Evolutionary conservation across 1,140 invertebrate species (phyloP).

Genomic region (Ericerus pela): DNA sequence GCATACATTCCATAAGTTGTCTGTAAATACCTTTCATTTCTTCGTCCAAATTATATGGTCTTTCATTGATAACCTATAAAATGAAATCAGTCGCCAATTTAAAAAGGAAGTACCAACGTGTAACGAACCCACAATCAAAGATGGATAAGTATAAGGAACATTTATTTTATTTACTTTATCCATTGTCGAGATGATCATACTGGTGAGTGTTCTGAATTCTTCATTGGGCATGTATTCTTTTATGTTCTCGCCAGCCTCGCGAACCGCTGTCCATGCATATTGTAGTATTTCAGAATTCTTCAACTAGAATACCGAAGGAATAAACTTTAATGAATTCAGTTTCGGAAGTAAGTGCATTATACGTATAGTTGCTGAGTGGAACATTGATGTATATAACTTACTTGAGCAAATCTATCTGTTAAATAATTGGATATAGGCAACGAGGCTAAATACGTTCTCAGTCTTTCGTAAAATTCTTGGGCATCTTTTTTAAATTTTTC

Average conservation of each 20-base stretch:
- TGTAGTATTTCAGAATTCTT: constrained; percentile 15
- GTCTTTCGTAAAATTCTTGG: not conserved
- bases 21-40: not conserved
- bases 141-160: not conserved
- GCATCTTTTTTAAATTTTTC: not conserved
- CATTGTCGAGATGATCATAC: not conserved
- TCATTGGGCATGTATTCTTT: constrained; percentile 15
- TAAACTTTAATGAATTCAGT: not conserved
- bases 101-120: not conserved
- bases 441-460: not conserved
- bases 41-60: not conserved
- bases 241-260: constrained; percentile 8
- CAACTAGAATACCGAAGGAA: constrained; percentile 1
- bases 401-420: not conserved
- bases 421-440: not conserved
- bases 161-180: not conserved
- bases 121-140: too few species aligned
- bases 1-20: not conserved
- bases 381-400: not conserved
- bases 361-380: too few species aligned
- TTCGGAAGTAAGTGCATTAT: too few species aligned
- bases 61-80: not conserved
- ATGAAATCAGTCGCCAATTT: not conserved
- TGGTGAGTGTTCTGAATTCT: constrained; percentile 12
- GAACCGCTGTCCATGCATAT: constrained; percentile 9